phyloP scores from a whole-genome alignment of 1,140 invertebrate genomes.

The Bombus cullumanus region DNA sequence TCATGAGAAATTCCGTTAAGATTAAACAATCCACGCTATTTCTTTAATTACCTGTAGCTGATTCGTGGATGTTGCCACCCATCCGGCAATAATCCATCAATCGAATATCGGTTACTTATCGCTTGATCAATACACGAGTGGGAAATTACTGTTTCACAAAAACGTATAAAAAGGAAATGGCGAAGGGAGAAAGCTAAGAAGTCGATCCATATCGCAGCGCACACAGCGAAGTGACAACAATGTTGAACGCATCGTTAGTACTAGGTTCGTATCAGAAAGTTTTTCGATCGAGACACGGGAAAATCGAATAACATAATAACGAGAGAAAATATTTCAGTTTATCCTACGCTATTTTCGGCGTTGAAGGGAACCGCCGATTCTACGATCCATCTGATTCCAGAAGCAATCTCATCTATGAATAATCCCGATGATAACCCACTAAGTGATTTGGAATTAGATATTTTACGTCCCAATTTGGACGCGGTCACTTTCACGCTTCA shows the following conservation, averaged over 20 bases:
- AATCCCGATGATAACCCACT: background rate
- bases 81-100: background rate
- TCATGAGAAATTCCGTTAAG: background rate
- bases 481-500: slow-evolving; percentile 29
- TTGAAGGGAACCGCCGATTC: slow-evolving; percentile 7
- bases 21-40: background rate
- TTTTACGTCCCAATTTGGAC: fast-evolving
- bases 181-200: background rate
- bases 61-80: background rate
- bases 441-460: fast-evolving
- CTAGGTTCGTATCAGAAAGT: background rate
- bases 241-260: background rate
- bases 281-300: background rate
- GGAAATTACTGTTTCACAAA: background rate
- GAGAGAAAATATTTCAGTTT: slow-evolving; percentile 32
- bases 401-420: slow-evolving; percentile 1
- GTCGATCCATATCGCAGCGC: background rate
- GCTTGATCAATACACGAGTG: background rate
- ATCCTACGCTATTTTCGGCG: slow-evolving; percentile 8
- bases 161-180: slow-evolving; percentile 28
- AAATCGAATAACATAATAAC: background rate
- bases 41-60: background rate
- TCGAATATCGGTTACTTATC: slow-evolving; percentile 6
- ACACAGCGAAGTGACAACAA: background rate
- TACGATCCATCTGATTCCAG: slow-evolving; percentile 34